phyloP scores from a whole-genome alignment of 37 sponge, comb jelly and placozoan species.

The Dysidea cf. avara region DNA sequence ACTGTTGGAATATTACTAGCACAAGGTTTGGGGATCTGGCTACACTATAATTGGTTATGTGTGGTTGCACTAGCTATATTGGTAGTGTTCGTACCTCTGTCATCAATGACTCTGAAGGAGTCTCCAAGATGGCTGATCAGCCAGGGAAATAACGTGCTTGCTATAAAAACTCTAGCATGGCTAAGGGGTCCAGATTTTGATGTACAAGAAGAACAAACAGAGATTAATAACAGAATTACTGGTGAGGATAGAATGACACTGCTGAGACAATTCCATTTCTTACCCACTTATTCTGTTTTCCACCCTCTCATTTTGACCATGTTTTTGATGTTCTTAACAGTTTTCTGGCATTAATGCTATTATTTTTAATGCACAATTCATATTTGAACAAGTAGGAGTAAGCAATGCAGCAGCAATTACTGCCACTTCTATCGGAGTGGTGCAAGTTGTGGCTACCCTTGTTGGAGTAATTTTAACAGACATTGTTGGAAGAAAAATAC shows the following conservation, averaged over 20 bases:
- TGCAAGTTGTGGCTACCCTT: constrained; percentile 48
- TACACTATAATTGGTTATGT: constrained; percentile 41
- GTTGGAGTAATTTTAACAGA: constrained; percentile 67
- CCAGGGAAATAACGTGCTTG: constrained; percentile 2
- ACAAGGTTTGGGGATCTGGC: constrained; percentile 37
- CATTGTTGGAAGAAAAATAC: constrained; percentile 49
- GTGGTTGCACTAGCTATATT: constrained; percentile 47
- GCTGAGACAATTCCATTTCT: too few species aligned
- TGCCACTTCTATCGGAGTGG: constrained; percentile 40
- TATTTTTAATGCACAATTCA: constrained; percentile 47
- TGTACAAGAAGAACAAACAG: neutral
- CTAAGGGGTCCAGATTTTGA: constrained; percentile 40
- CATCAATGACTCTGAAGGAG: constrained; percentile 61
- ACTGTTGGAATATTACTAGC: constrained; percentile 68
- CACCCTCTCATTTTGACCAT: constrained; percentile 1
- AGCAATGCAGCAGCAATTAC: constrained; percentile 1
- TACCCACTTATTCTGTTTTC: too few species aligned
- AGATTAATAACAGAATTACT: neutral
- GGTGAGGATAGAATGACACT: neutral
- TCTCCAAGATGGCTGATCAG: constrained; percentile 73
- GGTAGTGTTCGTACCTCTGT: constrained; percentile 41
- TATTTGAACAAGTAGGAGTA: constrained; percentile 24
- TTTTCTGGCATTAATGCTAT: constrained; percentile 80
- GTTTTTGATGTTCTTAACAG: constrained; percentile 77
- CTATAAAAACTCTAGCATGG: constrained; percentile 15